These are phyloP conservation scores for Ranitomeya imitator DNA, from an alignment of 2,113 vertebrate species.

Conservation along the genomic window DNA sequence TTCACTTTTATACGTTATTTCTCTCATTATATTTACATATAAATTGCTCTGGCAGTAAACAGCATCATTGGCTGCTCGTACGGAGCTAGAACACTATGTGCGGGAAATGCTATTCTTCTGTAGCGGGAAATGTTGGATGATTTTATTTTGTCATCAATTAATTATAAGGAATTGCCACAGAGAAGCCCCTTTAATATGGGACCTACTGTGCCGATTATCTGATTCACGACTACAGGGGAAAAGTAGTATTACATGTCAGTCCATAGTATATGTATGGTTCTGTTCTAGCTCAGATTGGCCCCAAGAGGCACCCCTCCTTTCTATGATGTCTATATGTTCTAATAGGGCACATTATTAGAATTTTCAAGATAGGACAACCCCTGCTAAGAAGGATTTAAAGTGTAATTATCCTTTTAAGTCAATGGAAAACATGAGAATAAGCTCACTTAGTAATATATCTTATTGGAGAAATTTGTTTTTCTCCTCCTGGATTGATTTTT, in stretches of 20 bases:
- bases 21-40: constrained; percentile 39
- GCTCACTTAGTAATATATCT: too few species aligned
- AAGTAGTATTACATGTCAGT: background rate
- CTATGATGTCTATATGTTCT: too few species aligned
- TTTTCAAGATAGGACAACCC: too few species aligned
- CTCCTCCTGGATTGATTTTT: too few species aligned
- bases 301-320: too few species aligned
- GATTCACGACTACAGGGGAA: background rate
- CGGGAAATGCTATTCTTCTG: background rate
- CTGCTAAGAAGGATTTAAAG: too few species aligned
- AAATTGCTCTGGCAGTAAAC: constrained; percentile 37
- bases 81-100: background rate
- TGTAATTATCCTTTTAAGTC: background rate
- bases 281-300: too few species aligned
- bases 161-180: background rate
- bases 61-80: background rate
- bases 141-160: background rate
- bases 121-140: background rate
- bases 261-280: too few species aligned
- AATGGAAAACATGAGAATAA: too few species aligned
- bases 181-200: background rate
- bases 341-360: too few species aligned
- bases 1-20: constrained; percentile 29
- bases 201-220: too few species aligned
- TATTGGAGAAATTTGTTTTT: too few species aligned